phyloP scores from a whole-genome alignment of 53 echinoderm and acorn worm species.

The Antedon mediterranea region DNA sequence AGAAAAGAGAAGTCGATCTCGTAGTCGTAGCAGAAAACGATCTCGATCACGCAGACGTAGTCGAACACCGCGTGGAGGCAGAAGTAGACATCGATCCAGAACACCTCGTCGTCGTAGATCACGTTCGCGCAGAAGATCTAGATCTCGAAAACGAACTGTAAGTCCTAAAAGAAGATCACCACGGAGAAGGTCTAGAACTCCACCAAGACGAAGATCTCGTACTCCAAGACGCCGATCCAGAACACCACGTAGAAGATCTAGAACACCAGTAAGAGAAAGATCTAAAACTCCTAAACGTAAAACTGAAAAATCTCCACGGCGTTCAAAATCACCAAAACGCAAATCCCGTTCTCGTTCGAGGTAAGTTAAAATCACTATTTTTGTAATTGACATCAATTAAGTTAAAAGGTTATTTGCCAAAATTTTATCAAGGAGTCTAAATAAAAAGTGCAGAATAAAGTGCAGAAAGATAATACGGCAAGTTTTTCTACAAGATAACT shows the following conservation, averaged over 20 bases:
- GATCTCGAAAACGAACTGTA: neutral
- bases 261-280: conserved; percentile 17
- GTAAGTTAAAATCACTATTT: conserved; percentile 16
- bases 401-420: too few species aligned
- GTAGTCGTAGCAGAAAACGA: conserved; percentile 27
- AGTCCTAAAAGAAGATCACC: conserved; percentile 27
- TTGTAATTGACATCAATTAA: too few species aligned
- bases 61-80: conserved; percentile 33
- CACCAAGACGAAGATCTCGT: conserved; percentile 42
- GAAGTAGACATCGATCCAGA: conserved; percentile 55
- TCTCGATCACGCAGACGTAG: conserved; percentile 31
- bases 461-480: too few species aligned
- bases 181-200: conserved; percentile 56
- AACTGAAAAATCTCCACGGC: neutral
- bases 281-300: neutral
- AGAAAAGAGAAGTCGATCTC: conserved; percentile 46
- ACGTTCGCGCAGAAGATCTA: conserved; percentile 42
- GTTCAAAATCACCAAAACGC: conserved; percentile 23
- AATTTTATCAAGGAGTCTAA: too few species aligned
- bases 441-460: too few species aligned
- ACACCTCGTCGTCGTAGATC: conserved; percentile 54
- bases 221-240: conserved; percentile 18
- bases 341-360: conserved; percentile 63
- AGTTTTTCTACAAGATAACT: too few species aligned
- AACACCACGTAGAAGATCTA: conserved; percentile 32